Evolutionary conservation across 2,888 invertebrate species (phyloP).

Genomic region (Leptinotarsa haldemani): DNA sequence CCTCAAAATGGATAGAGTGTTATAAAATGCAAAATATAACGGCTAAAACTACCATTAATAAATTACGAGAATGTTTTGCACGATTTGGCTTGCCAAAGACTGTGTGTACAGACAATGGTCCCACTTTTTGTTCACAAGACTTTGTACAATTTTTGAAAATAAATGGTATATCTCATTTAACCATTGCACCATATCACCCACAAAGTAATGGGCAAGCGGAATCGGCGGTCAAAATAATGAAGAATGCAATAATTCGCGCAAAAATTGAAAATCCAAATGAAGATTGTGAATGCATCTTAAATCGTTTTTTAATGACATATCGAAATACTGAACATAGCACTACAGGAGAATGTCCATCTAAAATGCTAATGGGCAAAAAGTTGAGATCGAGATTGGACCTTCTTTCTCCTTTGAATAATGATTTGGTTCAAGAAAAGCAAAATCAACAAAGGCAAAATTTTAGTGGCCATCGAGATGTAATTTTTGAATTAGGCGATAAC

Average conservation of each 20-base stretch:
- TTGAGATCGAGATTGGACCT: slow-evolving; percentile 26
- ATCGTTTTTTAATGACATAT: slow-evolving; percentile 22
- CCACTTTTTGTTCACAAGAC: slow-evolving; percentile 39
- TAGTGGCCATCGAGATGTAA: slow-evolving; percentile 4
- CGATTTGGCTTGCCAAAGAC: slow-evolving; percentile 42
- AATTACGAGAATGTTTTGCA: slow-evolving; percentile 40
- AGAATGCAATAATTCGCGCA: slow-evolving; percentile 18
- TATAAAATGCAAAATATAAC: slow-evolving; percentile 38
- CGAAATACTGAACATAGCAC: slow-evolving; percentile 24
- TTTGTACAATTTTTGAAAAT: slow-evolving; percentile 2
- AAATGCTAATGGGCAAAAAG: slow-evolving; percentile 23
- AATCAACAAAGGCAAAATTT: not conserved
- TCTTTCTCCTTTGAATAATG: slow-evolving; percentile 3
- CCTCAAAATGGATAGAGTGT: slow-evolving; percentile 48
- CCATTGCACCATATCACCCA: slow-evolving; percentile 44
- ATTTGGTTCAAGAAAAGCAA: slow-evolving; percentile 15
- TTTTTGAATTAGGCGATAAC: not conserved
- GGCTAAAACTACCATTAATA: slow-evolving; percentile 32
- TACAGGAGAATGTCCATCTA: slow-evolving; percentile 17
- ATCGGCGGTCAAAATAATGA: slow-evolving; percentile 29
- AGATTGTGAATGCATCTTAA: slow-evolving; percentile 16
- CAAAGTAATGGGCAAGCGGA: slow-evolving; percentile 27
- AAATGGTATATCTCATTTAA: slow-evolving; percentile 46
- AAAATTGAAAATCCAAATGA: slow-evolving; percentile 5
- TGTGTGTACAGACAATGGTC: slow-evolving; percentile 46